Evolutionary conservation across 2,888 invertebrate species (phyloP).

Genomic region (Folsomia manolachei): DNA sequence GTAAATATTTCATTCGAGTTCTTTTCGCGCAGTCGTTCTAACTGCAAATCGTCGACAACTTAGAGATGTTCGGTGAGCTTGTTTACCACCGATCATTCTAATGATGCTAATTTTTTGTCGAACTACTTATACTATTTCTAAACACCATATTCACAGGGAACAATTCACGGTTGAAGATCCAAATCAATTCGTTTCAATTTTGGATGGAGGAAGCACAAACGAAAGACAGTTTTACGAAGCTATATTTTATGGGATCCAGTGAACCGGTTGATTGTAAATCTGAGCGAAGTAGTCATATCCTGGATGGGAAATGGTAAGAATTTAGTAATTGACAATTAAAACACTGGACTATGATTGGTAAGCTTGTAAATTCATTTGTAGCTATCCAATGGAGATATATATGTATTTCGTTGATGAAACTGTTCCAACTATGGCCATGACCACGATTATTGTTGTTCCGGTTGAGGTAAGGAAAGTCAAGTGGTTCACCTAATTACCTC

Average conservation of each 20-base stretch:
- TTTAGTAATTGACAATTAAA: neutral
- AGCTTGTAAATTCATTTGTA: neutral
- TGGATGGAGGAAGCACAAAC: conserved; percentile 18
- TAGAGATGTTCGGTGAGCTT: conserved; percentile 15
- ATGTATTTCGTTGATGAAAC: conserved; percentile 36
- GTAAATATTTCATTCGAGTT: neutral
- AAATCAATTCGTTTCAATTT: conserved; percentile 21
- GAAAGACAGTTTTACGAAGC: conserved; percentile 36
- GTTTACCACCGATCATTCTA: no score
- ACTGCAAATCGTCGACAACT: conserved; percentile 20
- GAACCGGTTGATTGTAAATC: neutral
- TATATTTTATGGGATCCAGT: conserved; percentile 29
- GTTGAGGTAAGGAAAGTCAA: conserved; percentile 24
- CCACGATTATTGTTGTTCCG: conserved; percentile 27
- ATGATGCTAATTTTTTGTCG: no score
- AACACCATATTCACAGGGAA: no score
- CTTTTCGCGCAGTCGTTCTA: conserved; percentile 16
- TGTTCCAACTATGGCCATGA: conserved; percentile 15
- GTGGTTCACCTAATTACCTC: no score
- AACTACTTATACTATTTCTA: no score
- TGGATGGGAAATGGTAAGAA: conserved; percentile 28
- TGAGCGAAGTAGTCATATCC: conserved; percentile 21
- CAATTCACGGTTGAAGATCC: conserved; percentile 22
- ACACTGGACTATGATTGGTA: neutral
- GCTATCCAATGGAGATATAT: conserved; percentile 37